Percentiles rank a stretch among this genome's conserved stretches.
Evolutionary conservation across 2,797 vertebrate species (phyloP).

Genomic region (Sebastes kiyomatsui): DNA sequence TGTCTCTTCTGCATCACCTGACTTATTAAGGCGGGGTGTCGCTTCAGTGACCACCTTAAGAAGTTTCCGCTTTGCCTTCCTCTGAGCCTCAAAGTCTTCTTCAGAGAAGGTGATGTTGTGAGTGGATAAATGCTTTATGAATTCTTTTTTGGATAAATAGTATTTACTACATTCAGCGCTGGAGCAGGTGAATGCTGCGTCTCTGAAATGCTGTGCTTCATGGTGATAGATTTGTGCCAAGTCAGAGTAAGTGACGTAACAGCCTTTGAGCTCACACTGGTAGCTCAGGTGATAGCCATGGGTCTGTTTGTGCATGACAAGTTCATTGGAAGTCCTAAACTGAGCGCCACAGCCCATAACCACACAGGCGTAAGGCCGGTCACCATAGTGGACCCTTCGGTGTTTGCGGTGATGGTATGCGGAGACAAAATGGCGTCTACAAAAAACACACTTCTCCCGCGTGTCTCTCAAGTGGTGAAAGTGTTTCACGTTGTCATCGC

Average conservation of each 20-base stretch:
- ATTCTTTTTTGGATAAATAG: conserved; percentile 94
- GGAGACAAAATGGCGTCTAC: conserved; percentile 92
- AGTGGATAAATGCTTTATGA: conserved; percentile 88
- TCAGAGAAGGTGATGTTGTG: conserved; percentile 87
- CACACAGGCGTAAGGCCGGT: conserved; percentile 90
- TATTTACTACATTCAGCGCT: conserved; percentile 91
- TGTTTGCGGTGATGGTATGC: conserved; percentile 93
- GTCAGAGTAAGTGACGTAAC: conserved; percentile 92
- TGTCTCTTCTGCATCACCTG: conserved; percentile 14
- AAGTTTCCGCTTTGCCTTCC: conserved; percentile 75
- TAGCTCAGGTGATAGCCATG: conserved; percentile 91
- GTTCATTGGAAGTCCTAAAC: conserved; percentile 90
- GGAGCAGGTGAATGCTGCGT: conserved; percentile 92
- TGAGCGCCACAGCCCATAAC: conserved; percentile 90
- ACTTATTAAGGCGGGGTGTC: conserved; percentile 7
- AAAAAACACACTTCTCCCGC: conserved; percentile 94
- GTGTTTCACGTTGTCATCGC: conserved; percentile 93
- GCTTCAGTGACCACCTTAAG: conserved; percentile 53
- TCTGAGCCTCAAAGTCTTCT: conserved; percentile 83
- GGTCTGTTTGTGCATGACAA: conserved; percentile 93
- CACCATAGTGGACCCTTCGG: conserved; percentile 88
- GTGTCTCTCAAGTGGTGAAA: conserved; percentile 95
- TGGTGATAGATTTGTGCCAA: conserved; percentile 97
- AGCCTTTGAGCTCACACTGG: conserved; percentile 94
- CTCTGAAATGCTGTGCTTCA: conserved; percentile 97